phyloP scores from a whole-genome alignment of 2,888 invertebrate species.

The Sarcophaga rosellei region DNA sequence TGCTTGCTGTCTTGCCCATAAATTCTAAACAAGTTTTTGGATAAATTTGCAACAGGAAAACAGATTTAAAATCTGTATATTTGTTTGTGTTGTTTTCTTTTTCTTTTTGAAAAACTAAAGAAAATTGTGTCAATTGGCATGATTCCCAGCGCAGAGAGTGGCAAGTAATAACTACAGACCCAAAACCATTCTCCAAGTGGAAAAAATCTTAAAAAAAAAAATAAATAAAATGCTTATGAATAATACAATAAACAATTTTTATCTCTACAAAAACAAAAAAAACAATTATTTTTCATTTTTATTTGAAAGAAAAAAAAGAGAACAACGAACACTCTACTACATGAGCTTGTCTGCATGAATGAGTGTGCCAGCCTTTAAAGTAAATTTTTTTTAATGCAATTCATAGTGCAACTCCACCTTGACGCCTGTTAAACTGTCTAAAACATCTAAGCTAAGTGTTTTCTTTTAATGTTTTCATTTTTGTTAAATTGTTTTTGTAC shows the following conservation, averaged over 20 bases:
- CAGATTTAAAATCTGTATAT: background rate
- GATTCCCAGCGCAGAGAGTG: conserved; percentile 41
- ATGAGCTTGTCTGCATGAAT: too few relatives aligned
- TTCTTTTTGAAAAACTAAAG: background rate
- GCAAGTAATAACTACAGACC: background rate
- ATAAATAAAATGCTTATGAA: background rate
- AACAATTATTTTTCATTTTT: background rate
- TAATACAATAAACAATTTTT: conserved; percentile 14
- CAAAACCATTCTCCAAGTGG: background rate
- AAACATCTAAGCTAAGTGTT: conserved; percentile 21
- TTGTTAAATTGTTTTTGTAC: background rate
- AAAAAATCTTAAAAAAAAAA: background rate
- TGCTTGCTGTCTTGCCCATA: background rate
- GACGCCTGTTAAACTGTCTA: conserved; percentile 12
- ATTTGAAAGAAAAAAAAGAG: too few relatives aligned
- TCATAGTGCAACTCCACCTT: conserved; percentile 45
- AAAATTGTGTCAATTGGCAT: conserved; percentile 59
- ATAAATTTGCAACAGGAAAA: conserved; percentile 8
- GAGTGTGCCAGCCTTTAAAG: too few relatives aligned
- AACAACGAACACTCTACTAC: too few relatives aligned
- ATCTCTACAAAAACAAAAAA: background rate
- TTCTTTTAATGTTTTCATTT: background rate
- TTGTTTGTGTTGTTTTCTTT: background rate
- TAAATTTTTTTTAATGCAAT: conserved; percentile 9
- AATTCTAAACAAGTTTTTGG: background rate